A percentile compares a stretch with the other conserved stretches of the same genome.
Evolutionary conservation across 1,140 invertebrate genomes (phyloP).

Genomic region (Drosophila asahinai): DNA sequence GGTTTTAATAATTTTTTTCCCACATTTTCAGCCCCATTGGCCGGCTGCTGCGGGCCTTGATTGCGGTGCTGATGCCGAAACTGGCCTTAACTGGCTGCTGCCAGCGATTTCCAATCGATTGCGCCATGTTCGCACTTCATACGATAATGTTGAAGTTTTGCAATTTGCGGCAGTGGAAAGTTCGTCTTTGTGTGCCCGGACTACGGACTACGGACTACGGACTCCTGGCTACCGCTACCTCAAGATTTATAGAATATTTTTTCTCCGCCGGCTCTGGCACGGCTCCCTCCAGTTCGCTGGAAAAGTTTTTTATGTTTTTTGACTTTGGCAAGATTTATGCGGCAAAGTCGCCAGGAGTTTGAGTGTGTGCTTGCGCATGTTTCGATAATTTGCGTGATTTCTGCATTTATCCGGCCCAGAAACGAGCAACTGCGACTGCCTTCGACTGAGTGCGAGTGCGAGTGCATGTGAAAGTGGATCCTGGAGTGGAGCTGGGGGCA

Average conservation of each 20-base stretch:
- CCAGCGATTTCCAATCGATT: conserved; percentile 81
- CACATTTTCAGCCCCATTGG: neutral
- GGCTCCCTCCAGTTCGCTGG: conserved; percentile 15
- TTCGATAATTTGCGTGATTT: conserved; percentile 84
- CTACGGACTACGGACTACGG: conserved; percentile 5
- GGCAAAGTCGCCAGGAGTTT: conserved; percentile 69
- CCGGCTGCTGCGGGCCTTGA: conserved; percentile 8
- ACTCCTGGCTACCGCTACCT: conserved; percentile 45
- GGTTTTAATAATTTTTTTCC: conserved; percentile 5
- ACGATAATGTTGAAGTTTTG: conserved; percentile 80
- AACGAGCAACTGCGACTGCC: conserved; percentile 32
- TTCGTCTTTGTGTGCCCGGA: conserved; percentile 67
- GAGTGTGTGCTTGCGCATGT: conserved; percentile 76
- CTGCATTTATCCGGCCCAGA: conserved; percentile 69
- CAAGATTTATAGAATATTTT: conserved; percentile 80
- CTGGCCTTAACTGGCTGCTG: conserved; percentile 54
- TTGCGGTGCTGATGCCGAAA: conserved; percentile 19
- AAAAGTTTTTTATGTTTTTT: conserved; percentile 51
- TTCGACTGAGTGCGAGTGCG: conserved; percentile 27
- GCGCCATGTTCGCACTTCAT: conserved; percentile 79
- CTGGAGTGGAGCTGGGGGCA: conserved; percentile 50
- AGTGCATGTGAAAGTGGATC: conserved; percentile 42
- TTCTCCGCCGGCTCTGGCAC: conserved; percentile 17
- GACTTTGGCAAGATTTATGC: conserved; percentile 77
- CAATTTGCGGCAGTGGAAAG: conserved; percentile 81